Evolutionary conservation across 2,797 vertebrate genomes (phyloP).

Genomic region (Atherinosoma microstoma): DNA sequence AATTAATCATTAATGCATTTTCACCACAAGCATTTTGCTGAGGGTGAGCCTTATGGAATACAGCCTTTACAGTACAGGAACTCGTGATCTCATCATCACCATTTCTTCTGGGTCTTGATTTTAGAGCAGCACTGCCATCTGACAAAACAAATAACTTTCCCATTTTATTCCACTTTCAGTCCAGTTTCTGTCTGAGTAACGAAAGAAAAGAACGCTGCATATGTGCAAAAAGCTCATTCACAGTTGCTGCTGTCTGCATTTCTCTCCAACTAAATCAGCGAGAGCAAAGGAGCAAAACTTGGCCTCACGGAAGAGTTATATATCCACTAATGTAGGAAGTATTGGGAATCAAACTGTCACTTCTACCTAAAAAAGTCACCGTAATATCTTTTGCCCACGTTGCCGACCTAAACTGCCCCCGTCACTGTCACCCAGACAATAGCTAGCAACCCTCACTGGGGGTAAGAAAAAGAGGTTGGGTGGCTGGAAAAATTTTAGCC

Average conservation of each 20-base stretch:
- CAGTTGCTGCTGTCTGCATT: neutral
- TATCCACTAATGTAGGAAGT: neutral
- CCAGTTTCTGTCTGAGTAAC: neutral
- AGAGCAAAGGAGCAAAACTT: neutral
- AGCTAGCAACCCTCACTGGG: neutral
- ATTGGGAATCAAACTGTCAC: neutral
- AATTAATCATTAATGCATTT: neutral
- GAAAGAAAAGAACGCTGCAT: neutral
- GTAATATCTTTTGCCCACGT: no score
- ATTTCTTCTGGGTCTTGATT: neutral
- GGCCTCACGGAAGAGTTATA: neutral
- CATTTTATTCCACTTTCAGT: constrained; percentile 1
- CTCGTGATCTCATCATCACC: neutral
- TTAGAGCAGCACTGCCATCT: neutral
- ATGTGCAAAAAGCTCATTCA: neutral
- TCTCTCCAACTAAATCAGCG: neutral
- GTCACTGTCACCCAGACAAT: neutral
- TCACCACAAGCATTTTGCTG: no score
- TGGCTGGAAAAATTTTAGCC: no score
- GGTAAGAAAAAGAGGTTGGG: no score
- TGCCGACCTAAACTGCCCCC: neutral
- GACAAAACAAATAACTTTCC: constrained; percentile 1
- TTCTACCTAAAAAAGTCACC: neutral
- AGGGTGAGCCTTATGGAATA: neutral
- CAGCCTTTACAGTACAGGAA: neutral